Conservation (phyloP, 2,888 invertebrate species). For the Blera fallax region DNA sequence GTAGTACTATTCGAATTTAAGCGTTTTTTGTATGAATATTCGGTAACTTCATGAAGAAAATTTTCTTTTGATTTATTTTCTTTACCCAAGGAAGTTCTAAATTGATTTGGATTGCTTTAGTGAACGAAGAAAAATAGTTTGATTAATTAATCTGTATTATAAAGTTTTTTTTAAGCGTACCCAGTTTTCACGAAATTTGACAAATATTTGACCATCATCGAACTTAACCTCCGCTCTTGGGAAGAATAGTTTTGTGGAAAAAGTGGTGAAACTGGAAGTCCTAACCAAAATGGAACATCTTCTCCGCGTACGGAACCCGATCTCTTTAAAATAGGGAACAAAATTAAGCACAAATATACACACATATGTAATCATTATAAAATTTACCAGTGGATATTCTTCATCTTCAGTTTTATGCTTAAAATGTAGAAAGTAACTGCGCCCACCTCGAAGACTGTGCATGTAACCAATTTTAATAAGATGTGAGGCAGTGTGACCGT, state of each 20-base stretch:
- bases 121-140: neutral
- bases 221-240: slow-evolving; percentile 89
- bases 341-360: neutral
- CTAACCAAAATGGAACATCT: slow-evolving; percentile 92
- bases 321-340: slow-evolving; percentile 81
- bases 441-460: slow-evolving; percentile 90
- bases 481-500: slow-evolving; percentile 95
- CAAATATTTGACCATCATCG: slow-evolving; percentile 91
- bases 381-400: slow-evolving; percentile 88
- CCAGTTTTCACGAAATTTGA: slow-evolving; percentile 94
- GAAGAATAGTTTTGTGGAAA: slow-evolving; percentile 90
- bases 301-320: slow-evolving; percentile 93
- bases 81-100: slow-evolving; percentile 49
- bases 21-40: neutral
- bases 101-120: slow-evolving; percentile 79
- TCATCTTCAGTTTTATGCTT: slow-evolving; percentile 92
- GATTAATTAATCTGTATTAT: neutral
- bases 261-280: slow-evolving; percentile 87
- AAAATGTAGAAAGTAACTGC: slow-evolving; percentile 94
- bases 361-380: neutral
- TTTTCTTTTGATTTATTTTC: slow-evolving; percentile 2
- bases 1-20: neutral
- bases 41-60: neutral
- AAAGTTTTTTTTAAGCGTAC: slow-evolving; percentile 83
- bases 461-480: slow-evolving; percentile 90